Base-by-base conservation (phyloP, 2,888 invertebrate genomes). In the Xylocampa areola region DNA sequence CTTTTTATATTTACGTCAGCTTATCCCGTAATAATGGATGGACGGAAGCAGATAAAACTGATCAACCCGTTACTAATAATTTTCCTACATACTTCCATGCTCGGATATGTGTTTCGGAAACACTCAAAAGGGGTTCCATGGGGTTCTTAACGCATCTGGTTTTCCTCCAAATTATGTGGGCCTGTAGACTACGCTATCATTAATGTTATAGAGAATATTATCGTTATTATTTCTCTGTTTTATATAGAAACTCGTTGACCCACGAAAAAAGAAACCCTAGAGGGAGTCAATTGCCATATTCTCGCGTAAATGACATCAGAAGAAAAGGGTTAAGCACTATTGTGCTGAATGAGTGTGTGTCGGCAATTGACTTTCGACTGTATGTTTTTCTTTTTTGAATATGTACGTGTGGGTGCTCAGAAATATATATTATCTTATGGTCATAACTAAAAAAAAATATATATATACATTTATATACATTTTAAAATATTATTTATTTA, bases 1-100 rank as follows among this genome's bases (percentile, higher is more conserved):
- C n/a, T n/a, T n/a, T n/a, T n/a, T n/a, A n/a, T n/a, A n/a, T n/a
- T n/a, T n/a, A n/a, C n/a, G n/a, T 8, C 25, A 25, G 23, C 4
- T 8, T 21, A 39, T 5, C 19, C 5, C 4, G 3, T 16, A 30
- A 19, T 35, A 52, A 35, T 17, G 29, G 29, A 45, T 41, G 6
- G 6, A 10, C 5, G 13, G 8, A 21, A 16, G 5, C 36, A 37
- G 13, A 52, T 48, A 52, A 44, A 48, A 62, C 39, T 23, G 13
- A 52, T 61, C 27, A 41, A 61, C 40, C 44, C 39, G 39, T 61
- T 40, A 11, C 19, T 45, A 36, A 48, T 61, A 29, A 45, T 52
- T 68, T 65, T 49, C 53, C 35, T 16, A 6, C 0, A 37, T 29
- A 11, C 40, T n/a, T 25, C 29, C 27, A 33, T 29, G 17, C 14